phyloP scores from a whole-genome alignment of 2,113 vertebrate species.

The Balaeniceps rex region DNA sequence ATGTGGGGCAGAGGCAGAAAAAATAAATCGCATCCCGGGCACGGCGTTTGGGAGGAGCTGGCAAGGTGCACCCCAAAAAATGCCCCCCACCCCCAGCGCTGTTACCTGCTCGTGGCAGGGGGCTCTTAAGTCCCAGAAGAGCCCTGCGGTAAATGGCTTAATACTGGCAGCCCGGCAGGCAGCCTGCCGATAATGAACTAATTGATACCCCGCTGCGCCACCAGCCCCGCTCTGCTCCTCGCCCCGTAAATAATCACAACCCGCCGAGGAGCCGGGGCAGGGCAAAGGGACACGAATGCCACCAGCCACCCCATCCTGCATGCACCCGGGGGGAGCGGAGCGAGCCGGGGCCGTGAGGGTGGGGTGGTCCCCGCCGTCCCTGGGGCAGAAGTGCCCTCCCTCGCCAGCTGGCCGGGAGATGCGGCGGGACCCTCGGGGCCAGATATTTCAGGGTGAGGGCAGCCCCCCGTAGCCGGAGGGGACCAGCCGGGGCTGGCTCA shows the following conservation, averaged over 20 bases:
- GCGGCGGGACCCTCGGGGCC: neutral
- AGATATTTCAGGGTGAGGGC: neutral
- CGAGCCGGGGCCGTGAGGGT: accelerated
- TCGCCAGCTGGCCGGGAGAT: neutral
- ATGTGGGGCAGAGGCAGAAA: constrained; percentile 10
- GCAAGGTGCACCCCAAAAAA: neutral
- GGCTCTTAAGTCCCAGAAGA: neutral
- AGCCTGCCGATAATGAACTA: neutral
- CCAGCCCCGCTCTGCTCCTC: neutral
- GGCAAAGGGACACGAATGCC: neutral
- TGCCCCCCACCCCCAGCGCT: neutral
- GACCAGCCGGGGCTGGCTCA: neutral
- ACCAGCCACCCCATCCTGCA: accelerated
- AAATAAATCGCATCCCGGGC: neutral
- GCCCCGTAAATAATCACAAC: neutral
- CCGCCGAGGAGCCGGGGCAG: accelerated
- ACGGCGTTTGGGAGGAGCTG: neutral
- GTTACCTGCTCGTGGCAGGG: neutral
- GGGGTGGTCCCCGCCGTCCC: accelerated
- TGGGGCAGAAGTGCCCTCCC: neutral
- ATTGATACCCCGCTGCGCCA: neutral
- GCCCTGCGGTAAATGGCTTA: neutral
- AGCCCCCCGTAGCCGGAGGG: neutral
- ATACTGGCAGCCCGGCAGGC: neutral
- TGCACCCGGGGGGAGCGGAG: accelerated